Conservation (phyloP, 1,140 invertebrate species). For the Elysia chlorotica region DNA sequence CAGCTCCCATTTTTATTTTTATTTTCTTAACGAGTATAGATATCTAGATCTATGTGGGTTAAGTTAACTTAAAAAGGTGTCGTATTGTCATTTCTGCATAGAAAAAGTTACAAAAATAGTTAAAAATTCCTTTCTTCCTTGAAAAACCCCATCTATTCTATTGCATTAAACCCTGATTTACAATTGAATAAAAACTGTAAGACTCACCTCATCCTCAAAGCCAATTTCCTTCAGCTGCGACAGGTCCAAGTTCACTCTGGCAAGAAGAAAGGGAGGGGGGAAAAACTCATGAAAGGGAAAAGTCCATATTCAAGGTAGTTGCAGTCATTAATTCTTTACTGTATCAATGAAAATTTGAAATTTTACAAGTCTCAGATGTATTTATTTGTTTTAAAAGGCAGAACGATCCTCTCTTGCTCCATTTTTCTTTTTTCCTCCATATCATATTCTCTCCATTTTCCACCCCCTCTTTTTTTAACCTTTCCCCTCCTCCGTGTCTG, state of each 20-base stretch:
- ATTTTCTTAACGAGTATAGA: too few relatives aligned
- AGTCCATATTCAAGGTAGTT: too few relatives aligned
- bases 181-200: not conserved
- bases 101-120: too few relatives aligned
- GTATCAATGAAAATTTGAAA: too few relatives aligned
- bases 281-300: not conserved
- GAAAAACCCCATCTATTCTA: not conserved
- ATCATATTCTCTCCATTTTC: not conserved
- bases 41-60: too few relatives aligned
- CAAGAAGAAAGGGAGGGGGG: not conserved
- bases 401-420: not conserved
- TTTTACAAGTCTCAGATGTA: too few relatives aligned
- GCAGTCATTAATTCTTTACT: too few relatives aligned
- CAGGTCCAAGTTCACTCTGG: constrained; percentile 18
- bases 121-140: too few relatives aligned
- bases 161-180: not conserved
- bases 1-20: not conserved
- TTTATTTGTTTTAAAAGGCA: not conserved
- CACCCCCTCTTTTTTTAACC: not conserved
- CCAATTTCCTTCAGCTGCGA: constrained; percentile 2
- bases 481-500: not conserved
- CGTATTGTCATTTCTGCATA: too few relatives aligned
- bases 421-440: not conserved
- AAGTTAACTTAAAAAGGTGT: too few relatives aligned
- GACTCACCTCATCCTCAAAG: constrained; percentile 15